Evolutionary conservation across 2,797 vertebrate species (phyloP), one percentile per base, ranked within the genome.

Genomic region (Rhinatrema bivittatum): DNA sequence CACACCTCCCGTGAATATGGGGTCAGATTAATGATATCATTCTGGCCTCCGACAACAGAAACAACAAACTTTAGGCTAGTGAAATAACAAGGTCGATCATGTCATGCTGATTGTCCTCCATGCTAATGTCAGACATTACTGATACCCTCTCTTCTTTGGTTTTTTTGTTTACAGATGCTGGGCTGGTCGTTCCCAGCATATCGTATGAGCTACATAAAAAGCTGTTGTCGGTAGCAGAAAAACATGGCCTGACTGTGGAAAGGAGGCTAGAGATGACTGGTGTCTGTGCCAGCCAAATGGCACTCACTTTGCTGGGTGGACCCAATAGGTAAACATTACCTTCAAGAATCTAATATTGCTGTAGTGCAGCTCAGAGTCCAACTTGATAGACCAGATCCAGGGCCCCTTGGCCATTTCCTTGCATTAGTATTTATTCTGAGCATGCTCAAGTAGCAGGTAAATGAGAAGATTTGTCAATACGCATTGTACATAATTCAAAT

Each of bases 251-350:
- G 23, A 91, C 88, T 2, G 64, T 97, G 68, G 95, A 98, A 70
- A 78, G 93, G 45, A 84, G 93, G 50, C 78, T 98, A 64, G 96
- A 99, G 79, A 93, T 99, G 91, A 93, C 91, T 0, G 96, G 96
- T 1, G 89, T 99, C 24, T 98, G 95, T 24, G 91, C 94, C 17
- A 97, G 93, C 73, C 96, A 98, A 76, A 99, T 99, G 95, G 89
- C 94, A 4, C 83, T 98, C 26, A 98, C 92, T 4, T 77, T 99
- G 19, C 88, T 99, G 0, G 96, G 96, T 39, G 96, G 96, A 7
- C 95, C 95, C 39, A 99, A 98, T 83, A 94, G 96, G 96, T 97
- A 71, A 73, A 17, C 20, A 14, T 5, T 4, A 15, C 21, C 19
- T 15, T 10, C 12, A n/a, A n/a, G n/a, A n/a, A n/a, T n/a, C n/a